Evolutionary conservation across 1,140 invertebrate genomes (phyloP).

Genomic region (Samia ricini): DNA sequence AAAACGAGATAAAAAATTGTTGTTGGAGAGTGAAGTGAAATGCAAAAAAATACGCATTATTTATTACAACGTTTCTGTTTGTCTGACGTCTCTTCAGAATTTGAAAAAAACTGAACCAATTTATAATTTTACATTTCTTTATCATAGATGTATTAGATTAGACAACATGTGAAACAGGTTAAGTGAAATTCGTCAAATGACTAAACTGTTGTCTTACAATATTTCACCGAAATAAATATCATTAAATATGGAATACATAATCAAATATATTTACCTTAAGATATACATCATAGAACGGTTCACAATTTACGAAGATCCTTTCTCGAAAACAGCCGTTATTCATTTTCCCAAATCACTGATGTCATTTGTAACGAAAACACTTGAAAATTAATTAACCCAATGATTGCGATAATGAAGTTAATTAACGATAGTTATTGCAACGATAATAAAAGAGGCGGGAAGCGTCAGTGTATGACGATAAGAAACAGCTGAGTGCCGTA

Average conservation of each 20-base stretch:
- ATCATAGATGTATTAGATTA: no score
- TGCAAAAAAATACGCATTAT: no score
- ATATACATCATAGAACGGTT: neutral
- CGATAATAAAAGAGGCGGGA: neutral
- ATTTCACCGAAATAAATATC: no score
- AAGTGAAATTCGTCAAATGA: no score
- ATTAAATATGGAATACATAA: neutral
- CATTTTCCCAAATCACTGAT: neutral
- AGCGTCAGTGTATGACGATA: neutral
- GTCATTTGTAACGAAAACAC: neutral
- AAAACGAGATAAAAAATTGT: no score
- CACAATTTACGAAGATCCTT: neutral
- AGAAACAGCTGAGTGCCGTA: neutral
- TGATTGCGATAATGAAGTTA: neutral
- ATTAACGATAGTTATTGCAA: neutral
- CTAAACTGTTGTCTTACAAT: no score
- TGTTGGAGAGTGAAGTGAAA: no score
- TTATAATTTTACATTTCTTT: no score
- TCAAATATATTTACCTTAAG: neutral
- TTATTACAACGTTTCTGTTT: no score
- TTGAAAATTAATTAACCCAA: neutral
- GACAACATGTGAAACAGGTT: no score
- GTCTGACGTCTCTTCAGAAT: no score
- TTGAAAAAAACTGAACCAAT: no score
- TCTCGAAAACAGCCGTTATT: neutral